phyloP scores from a whole-genome alignment of 1,140 invertebrate species.

The Drosophila melanica region DNA sequence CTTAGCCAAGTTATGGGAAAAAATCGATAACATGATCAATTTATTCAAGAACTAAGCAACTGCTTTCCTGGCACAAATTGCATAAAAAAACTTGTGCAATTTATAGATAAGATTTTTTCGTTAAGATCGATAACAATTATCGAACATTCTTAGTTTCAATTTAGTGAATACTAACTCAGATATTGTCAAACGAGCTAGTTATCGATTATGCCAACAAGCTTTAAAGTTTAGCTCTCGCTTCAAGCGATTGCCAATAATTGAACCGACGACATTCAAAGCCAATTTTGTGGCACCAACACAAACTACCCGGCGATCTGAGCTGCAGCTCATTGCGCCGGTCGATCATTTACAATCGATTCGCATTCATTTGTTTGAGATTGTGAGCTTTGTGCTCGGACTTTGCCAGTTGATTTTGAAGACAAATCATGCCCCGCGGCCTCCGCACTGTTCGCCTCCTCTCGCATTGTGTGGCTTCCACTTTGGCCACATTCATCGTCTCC shows the following conservation, averaged over 20 bases:
- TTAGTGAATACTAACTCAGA: not conserved
- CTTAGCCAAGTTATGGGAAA: too few species aligned
- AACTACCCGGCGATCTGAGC: not conserved
- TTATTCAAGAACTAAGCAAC: too few species aligned
- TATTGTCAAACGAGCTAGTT: not conserved
- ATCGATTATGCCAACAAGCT: not conserved
- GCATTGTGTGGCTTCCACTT: conserved; percentile 74
- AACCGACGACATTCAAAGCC: not conserved
- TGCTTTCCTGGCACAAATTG: too few species aligned
- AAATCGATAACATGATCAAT: too few species aligned
- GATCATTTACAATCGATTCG: conserved; percentile 21
- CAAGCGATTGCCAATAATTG: not conserved
- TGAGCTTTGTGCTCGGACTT: conserved; percentile 1
- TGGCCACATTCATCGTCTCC: conserved; percentile 50
- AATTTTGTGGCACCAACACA: not conserved
- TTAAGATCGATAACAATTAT: not conserved
- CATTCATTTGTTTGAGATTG: conserved; percentile 34
- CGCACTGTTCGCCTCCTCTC: conserved; percentile 18
- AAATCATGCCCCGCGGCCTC: conserved; percentile 72
- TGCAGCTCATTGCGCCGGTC: conserved; percentile 28
- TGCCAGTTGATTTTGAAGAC: conserved; percentile 66
- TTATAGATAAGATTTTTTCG: not conserved
- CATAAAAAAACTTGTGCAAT: too few species aligned
- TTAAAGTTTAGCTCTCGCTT: not conserved
- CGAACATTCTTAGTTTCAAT: not conserved